Evolutionary conservation across 2,888 invertebrate species (phyloP).

Genomic region (Noctua fimbriata): DNA sequence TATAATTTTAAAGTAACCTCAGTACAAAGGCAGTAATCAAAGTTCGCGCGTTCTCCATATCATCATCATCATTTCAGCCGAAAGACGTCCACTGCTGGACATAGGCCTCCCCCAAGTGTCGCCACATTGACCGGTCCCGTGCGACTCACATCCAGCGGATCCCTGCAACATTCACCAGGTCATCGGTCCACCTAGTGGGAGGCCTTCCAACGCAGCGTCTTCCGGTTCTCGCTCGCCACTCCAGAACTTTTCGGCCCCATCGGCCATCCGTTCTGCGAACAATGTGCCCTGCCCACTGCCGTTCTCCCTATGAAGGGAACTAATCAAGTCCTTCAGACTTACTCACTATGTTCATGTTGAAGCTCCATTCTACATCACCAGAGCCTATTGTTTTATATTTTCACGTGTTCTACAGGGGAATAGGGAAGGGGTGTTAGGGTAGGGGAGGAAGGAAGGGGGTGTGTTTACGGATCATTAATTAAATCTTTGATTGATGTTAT

Average conservation of each 20-base stretch:
- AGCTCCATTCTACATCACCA: not conserved
- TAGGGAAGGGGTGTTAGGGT: not conserved
- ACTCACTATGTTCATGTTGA: not conserved
- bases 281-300: too few relatives aligned
- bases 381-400: constrained; percentile 22
- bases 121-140: too few relatives aligned
- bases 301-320: not conserved
- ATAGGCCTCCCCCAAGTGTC: too few relatives aligned
- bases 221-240: too few relatives aligned
- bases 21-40: not conserved
- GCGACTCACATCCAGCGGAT: too few relatives aligned
- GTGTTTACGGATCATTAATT: constrained; percentile 55
- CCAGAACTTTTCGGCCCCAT: too few relatives aligned
- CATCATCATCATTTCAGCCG: too few relatives aligned
- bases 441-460: not conserved
- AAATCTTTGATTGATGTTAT: constrained; percentile 62
- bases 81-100: too few relatives aligned
- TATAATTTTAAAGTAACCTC: not conserved
- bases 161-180: too few relatives aligned
- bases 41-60: not conserved
- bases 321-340: not conserved
- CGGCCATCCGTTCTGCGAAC: too few relatives aligned
- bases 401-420: not conserved
- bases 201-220: too few relatives aligned
- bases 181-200: too few relatives aligned